Percentiles rank a stretch among this genome's conserved stretches.
Conservation (phyloP, 2,888 invertebrate species). For the Drosophila picticornis region DNA sequence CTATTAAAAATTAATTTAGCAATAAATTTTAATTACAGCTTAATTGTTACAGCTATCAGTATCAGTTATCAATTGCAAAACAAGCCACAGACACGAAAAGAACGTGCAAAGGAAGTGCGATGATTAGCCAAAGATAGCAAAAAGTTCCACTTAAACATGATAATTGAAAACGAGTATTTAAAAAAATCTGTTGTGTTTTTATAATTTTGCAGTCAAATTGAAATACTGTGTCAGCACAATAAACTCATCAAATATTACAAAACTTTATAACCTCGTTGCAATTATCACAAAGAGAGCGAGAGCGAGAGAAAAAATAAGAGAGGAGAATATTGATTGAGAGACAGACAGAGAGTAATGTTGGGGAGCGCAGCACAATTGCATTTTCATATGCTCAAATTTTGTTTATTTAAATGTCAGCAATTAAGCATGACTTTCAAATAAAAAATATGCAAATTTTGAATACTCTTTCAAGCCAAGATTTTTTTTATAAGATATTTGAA, state of each 20-base stretch:
- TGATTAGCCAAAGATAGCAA: conserved; percentile 12
- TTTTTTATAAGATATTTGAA: background rate
- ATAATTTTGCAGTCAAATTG: conserved; percentile 29
- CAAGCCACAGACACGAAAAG: conserved; percentile 38
- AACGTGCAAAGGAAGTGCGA: conserved; percentile 39
- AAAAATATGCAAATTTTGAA: background rate
- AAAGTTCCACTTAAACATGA: conserved; percentile 11
- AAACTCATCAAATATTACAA: conserved; percentile 69
- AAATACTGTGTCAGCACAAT: conserved; percentile 45
- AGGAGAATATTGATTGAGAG: background rate
- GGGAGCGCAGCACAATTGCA: conserved; percentile 48
- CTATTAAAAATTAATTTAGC: conserved; percentile 45
- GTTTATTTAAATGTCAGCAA: conserved; percentile 50
- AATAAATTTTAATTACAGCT: conserved; percentile 47
- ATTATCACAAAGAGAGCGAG: conserved; percentile 41
- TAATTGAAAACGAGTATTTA: conserved; percentile 1
- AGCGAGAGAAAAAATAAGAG: conserved; percentile 3
- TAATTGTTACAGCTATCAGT: conserved; percentile 46
- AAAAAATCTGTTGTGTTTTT: conserved; percentile 2
- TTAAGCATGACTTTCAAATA: conserved; percentile 27
- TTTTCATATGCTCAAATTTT: conserved; percentile 48
- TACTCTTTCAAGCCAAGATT: conserved; percentile 23
- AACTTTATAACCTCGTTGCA: conserved; percentile 67
- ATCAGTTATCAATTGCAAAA: conserved; percentile 33
- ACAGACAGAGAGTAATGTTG: conserved; percentile 4